Conservation (phyloP, 2,888 invertebrate species). For the Leucophora obtusa region DNA sequence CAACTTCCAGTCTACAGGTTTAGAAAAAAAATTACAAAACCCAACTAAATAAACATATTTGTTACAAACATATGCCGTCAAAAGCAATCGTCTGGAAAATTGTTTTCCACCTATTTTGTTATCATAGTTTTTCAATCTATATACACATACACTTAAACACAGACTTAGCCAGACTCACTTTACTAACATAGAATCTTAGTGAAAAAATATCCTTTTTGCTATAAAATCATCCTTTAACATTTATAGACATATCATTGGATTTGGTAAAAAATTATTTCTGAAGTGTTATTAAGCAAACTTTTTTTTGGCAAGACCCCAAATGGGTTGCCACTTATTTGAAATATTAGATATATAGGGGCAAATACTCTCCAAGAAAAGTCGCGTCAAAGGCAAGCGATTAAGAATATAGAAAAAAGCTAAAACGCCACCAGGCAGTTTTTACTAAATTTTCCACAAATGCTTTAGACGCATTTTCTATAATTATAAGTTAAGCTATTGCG, state of each 20-base stretch:
- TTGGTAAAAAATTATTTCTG: background rate
- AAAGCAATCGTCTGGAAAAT: conserved; percentile 60
- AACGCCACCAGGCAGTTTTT: too few species aligned
- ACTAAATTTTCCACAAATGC: too few species aligned
- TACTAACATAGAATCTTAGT: background rate
- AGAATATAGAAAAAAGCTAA: too few species aligned
- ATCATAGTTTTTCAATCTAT: conserved; percentile 58
- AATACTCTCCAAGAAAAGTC: too few species aligned
- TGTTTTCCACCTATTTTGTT: conserved; percentile 60
- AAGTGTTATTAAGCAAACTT: too few species aligned
- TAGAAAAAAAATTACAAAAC: conserved; percentile 10
- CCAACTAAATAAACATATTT: conserved; percentile 33
- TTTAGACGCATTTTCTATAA: too few species aligned
- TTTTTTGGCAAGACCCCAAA: too few species aligned
- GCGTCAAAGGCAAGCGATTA: too few species aligned
- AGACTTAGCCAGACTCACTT: background rate
- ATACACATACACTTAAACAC: background rate
- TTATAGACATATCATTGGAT: background rate
- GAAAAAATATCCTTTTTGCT: conserved; percentile 12
- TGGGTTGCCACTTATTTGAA: too few species aligned
- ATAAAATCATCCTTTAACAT: background rate
- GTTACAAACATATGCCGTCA: conserved; percentile 47
- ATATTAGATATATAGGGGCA: too few species aligned
- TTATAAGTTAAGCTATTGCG: too few species aligned
- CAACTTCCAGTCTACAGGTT: conserved; percentile 20